Evolutionary conservation across 2,113 vertebrate species (phyloP).

Genomic region (Chiloscyllium plagiosum): DNA sequence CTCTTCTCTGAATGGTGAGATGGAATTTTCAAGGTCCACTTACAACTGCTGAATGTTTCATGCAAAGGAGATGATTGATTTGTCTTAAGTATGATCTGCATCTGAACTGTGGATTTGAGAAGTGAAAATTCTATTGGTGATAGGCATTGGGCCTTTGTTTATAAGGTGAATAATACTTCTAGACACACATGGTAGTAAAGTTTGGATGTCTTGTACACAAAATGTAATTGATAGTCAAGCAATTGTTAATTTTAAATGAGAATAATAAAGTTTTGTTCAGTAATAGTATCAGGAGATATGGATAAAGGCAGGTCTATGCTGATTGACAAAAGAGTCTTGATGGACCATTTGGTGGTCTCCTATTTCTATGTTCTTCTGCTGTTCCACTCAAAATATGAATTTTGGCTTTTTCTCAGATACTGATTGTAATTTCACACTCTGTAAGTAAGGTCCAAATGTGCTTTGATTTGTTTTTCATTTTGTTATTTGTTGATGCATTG

Average conservation of each 20-base stretch:
- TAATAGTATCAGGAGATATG: too few species aligned
- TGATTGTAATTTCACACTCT: background rate
- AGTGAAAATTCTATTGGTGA: background rate
- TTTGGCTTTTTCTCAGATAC: background rate
- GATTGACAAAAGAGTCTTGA: too few species aligned
- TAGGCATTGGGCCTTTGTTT: background rate
- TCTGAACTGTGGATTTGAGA: background rate
- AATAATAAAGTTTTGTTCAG: too few species aligned
- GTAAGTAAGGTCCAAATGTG: background rate
- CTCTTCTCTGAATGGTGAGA: too few species aligned
- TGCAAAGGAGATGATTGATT: background rate
- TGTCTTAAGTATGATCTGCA: background rate
- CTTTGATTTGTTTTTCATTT: background rate
- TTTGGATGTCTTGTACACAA: too few species aligned
- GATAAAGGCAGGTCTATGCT: too few species aligned
- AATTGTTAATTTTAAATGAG: too few species aligned
- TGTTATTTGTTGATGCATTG: background rate
- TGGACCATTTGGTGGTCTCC: too few species aligned
- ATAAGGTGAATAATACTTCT: background rate
- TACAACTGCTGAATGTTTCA: background rate
- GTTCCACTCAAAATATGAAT: background rate
- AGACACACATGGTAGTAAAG: too few species aligned
- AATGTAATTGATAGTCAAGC: too few species aligned
- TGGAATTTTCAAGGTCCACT: background rate
- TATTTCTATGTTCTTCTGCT: too few species aligned